Evolutionary conservation across 2,113 vertebrate species (phyloP).

Genomic region (Oreamnos americanus): DNA sequence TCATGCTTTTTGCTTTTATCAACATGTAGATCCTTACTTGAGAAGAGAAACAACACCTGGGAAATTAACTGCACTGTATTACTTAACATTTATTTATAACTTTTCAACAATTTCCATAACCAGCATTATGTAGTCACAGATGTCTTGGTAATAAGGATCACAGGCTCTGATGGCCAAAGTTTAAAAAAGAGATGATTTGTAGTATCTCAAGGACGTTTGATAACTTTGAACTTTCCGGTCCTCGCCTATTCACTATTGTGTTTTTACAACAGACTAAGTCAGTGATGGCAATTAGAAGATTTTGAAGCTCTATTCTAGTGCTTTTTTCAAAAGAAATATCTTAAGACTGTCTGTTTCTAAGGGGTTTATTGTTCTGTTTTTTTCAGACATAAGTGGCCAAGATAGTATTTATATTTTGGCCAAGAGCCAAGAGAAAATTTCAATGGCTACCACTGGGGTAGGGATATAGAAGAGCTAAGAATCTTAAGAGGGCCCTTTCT

Average conservation of each 20-base stretch:
- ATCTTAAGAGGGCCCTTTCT: background rate
- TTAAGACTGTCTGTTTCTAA: slow-evolving; percentile 38
- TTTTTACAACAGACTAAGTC: slow-evolving; percentile 26
- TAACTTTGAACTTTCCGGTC: background rate
- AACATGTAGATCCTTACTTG: background rate
- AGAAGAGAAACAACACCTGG: slow-evolving; percentile 28
- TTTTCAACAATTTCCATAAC: slow-evolving; percentile 35
- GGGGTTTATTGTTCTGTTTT: slow-evolving; percentile 4
- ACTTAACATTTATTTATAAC: slow-evolving; percentile 56
- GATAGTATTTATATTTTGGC: slow-evolving; percentile 22
- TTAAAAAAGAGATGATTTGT: slow-evolving; percentile 8
- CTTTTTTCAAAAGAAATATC: slow-evolving; percentile 41
- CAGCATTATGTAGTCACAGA: slow-evolving; percentile 38
- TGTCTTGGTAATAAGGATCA: slow-evolving; percentile 15
- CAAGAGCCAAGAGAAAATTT: slow-evolving; percentile 13
- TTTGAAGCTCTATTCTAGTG: slow-evolving; percentile 36
- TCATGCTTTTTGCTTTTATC: background rate
- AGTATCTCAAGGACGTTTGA: background rate
- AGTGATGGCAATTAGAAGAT: slow-evolving; percentile 22
- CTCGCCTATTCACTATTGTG: slow-evolving; percentile 41
- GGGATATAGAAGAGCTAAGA: background rate
- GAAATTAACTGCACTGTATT: slow-evolving; percentile 14
- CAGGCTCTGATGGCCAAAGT: background rate
- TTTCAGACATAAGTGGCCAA: background rate
- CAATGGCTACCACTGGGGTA: background rate